These are phyloP conservation scores for Elgaria multicarinata DNA, from an alignment of 2,113 vertebrate species.

Conservation along the genomic window DNA sequence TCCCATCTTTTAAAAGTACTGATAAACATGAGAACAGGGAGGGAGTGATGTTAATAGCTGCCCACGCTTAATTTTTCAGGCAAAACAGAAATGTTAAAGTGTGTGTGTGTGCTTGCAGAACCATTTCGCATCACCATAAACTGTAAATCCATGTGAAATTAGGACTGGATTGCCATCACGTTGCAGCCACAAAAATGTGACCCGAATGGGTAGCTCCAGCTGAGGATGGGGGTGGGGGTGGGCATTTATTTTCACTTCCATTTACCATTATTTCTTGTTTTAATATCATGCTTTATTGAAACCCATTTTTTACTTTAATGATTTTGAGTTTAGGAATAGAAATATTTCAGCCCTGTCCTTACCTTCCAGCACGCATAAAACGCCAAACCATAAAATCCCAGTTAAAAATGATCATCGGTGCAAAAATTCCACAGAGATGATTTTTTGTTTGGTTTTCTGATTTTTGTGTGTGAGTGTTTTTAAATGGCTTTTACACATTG, in stretches of 20 bases:
- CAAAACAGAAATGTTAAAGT: neutral
- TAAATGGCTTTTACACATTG: neutral
- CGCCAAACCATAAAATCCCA: conserved; percentile 40
- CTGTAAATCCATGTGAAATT: conserved; percentile 21
- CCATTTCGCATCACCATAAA: neutral
- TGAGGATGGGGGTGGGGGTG: conserved; percentile 51
- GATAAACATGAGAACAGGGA: rapidly evolving
- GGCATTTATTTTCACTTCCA: conserved; percentile 63
- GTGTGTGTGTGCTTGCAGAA: neutral
- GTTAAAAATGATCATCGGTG: conserved; percentile 44
- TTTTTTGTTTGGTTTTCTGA: conserved; percentile 3
- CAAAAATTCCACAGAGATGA: conserved; percentile 46
- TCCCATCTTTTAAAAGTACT: rapidly evolving
- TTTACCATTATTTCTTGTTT: conserved; percentile 68
- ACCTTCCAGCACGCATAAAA: conserved; percentile 55
- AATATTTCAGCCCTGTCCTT: conserved; percentile 12
- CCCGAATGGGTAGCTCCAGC: conserved; percentile 43
- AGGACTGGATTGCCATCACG: conserved; percentile 30
- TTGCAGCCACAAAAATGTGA: conserved; percentile 54
- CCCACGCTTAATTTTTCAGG: neutral
- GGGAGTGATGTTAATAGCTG: neutral
- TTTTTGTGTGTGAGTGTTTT: conserved; percentile 23
- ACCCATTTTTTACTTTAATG: conserved; percentile 70
- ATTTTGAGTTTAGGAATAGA: conserved; percentile 52
- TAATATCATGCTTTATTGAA: conserved; percentile 71